These are phyloP conservation scores for Megaustenia siamemsis DNA, from an alignment of 2,888 invertebrate species.

Conservation along the genomic window DNA sequence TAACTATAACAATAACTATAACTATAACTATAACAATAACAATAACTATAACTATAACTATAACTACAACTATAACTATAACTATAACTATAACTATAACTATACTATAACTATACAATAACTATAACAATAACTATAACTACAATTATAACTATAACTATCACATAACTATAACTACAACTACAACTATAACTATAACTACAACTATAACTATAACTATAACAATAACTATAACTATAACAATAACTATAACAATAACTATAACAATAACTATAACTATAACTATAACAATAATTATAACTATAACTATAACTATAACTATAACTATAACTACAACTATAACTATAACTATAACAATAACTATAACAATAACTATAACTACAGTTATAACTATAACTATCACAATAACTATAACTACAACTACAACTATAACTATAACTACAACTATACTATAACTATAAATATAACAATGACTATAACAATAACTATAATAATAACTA, in stretches of 20 bases:
- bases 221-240: neutral
- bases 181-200: neutral
- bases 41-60: neutral
- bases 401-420: too few relatives aligned
- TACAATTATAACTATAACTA: neutral
- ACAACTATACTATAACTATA: too few relatives aligned
- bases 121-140: neutral
- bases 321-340: too few relatives aligned
- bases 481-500: neutral
- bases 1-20: neutral
- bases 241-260: too few relatives aligned
- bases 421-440: too few relatives aligned
- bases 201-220: neutral
- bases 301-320: too few relatives aligned
- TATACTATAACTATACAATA: neutral
- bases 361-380: too few relatives aligned
- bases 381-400: too few relatives aligned
- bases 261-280: too few relatives aligned
- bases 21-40: neutral
- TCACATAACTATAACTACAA: neutral
- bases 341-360: too few relatives aligned
- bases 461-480: too few relatives aligned
- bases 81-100: neutral
- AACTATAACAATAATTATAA: too few relatives aligned
- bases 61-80: neutral